phyloP scores from a whole-genome alignment of 2,113 vertebrate species.

The Crotalus viridis region DNA sequence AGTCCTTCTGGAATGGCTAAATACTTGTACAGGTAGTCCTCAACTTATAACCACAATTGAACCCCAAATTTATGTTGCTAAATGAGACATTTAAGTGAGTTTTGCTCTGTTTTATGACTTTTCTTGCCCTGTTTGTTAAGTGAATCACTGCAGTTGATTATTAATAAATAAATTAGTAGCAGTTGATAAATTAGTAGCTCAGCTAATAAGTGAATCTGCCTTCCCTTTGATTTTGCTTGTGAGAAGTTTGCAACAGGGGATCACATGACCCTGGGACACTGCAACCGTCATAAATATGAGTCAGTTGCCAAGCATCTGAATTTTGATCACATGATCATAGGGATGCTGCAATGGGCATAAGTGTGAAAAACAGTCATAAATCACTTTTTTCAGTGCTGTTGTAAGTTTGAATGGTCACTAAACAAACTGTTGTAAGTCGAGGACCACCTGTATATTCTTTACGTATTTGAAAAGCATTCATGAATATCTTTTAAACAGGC shows the following conservation, averaged over 20 bases:
- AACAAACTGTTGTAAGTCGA: neutral
- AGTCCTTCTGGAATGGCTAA: neutral
- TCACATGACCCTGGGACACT: neutral
- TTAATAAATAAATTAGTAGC: no score
- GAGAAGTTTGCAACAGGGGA: neutral
- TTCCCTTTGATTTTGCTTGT: neutral
- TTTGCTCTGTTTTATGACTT: neutral
- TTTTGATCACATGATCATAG: neutral
- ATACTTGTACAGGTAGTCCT: neutral
- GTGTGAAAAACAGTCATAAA: neutral
- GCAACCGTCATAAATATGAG: neutral
- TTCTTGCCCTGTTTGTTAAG: neutral
- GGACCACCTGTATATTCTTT: neutral
- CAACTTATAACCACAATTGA: neutral
- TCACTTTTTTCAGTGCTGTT: neutral
- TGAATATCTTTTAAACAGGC: neutral
- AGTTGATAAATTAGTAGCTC: neutral
- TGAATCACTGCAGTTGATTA: neutral
- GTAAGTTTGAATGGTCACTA: neutral
- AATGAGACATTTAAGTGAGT: neutral
- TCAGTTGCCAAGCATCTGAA: neutral
- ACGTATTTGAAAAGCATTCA: neutral
- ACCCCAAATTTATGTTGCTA: neutral
- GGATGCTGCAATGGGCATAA: neutral
- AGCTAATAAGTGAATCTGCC: neutral